Base-by-base conservation (phyloP, 1,140 invertebrate species). In the Homarus americanus region DNA sequence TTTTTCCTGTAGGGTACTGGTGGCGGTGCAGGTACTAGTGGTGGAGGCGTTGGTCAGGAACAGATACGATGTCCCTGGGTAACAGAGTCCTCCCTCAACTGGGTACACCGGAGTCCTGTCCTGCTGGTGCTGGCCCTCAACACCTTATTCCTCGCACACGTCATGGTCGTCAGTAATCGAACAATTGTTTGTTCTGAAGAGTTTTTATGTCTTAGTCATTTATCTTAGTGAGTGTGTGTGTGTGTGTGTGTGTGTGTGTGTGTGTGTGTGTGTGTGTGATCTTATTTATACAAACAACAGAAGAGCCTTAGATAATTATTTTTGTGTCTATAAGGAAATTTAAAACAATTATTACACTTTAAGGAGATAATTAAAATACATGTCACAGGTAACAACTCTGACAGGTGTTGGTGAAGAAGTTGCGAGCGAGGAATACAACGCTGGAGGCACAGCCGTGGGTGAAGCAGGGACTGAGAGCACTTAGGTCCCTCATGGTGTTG, bases 11-110 rank as follows among this genome's bases (percentile, higher is more conserved):
- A 34, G 5, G 4, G 5, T 76, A 44, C 40, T 36, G 79, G n/a
- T 28, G 44, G 17, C 9, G 28, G 34, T 20, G 15, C 9, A 53
- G 69, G n/a, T n/a, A n/a, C n/a, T n/a, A n/a, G n/a, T n/a, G n/a
- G n/a, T n/a, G n/a, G n/a, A n/a, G n/a, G n/a, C n/a, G n/a, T n/a
- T n/a, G n/a, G n/a, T n/a, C n/a, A n/a, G n/a, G n/a, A n/a, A n/a
- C n/a, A n/a, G n/a, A n/a, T n/a, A n/a, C n/a, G n/a, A n/a, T 86
- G 84, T 76, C 84, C 84, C 7, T 86, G 84, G 84, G 63, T 86
- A n/a, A 40, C 72, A 20, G 84, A 86, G n/a, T 86, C 84, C 1
- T 17, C 69, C 69, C 15, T 76, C 2, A 69, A 86, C 72, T 86
- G 84, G 84, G n/a, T 86, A 17, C 84, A 76, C 44, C 69, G 72